Evolutionary conservation across 2,113 vertebrate genomes (phyloP), one percentile per base, ranked within the genome.

Genomic region (Lutjanus erythropterus): DNA sequence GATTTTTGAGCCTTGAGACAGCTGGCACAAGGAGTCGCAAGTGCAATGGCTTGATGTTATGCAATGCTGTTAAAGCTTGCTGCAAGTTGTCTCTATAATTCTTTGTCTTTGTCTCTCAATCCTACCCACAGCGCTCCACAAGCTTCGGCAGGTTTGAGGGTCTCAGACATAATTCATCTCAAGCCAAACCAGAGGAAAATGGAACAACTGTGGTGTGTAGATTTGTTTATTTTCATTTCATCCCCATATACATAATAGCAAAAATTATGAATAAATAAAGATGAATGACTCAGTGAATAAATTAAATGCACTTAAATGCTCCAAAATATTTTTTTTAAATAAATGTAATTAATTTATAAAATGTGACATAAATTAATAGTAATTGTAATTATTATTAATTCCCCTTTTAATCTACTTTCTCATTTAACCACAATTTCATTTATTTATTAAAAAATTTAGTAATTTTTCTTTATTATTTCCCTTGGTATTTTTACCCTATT

Each of bases 111-210:
- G 35, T 67, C 41, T 66, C 74, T 35, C 31, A 56, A 86, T 75
- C 71, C 42, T 83, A 71, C 50, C 42, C 81, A 18, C 92, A 98
- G 97, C 95, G 97, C 74, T 95, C 96, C 9, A 97, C 95, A 41
- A 98, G 97, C 87, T 97, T 97, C 75, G 97, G 97, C 72, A 95
- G 80, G 79, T 97, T 98, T 74, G 97, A 98, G 31, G 92, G 92
- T 9, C 94, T 95, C 86, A 95, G 91, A 75, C 92, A 96, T 53
- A 92, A 93, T 6, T 71, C 93, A 3, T 92, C 96, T 0, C 46
- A 80, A 55, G 86, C 93, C 52, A 96, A 94, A 75, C 64, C 89
- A 47, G 95, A 97, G 71, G 96, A 96, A 76, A 91, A 93, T 83
- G 86, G 86, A 88, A 92, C 94, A 78, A 81, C 90, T n/a, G 71